Evolutionary conservation across 2,113 vertebrate species (phyloP).

Genomic region (Ptyas mucosa): DNA sequence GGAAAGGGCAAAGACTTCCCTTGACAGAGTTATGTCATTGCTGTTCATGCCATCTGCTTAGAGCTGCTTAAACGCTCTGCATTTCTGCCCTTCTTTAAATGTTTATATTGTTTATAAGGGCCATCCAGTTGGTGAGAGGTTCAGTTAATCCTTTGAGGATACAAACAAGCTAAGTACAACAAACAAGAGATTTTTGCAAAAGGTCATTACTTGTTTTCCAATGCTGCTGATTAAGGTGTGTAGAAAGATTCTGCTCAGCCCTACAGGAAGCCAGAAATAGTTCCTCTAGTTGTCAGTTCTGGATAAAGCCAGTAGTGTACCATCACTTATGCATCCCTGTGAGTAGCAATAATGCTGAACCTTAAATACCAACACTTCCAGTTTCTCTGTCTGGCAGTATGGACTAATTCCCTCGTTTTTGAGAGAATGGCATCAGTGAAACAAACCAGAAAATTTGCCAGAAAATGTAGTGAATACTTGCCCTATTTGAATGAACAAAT

Average conservation of each 20-base stretch:
- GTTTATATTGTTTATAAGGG: background rate
- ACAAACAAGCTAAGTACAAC: slow-evolving; percentile 14
- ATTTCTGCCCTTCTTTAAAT: slow-evolving; percentile 10
- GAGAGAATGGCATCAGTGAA: background rate
- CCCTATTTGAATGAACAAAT: background rate
- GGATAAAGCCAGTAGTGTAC: background rate
- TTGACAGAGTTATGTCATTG: background rate
- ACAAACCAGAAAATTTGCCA: background rate
- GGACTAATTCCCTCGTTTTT: background rate
- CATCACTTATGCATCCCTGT: background rate
- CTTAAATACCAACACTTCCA: background rate
- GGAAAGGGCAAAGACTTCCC: background rate
- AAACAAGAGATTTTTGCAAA: slow-evolving; percentile 7
- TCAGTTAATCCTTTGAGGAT: slow-evolving; percentile 8
- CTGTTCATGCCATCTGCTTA: background rate
- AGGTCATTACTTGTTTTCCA: slow-evolving; percentile 34
- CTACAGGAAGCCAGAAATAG: background rate
- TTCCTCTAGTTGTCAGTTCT: background rate
- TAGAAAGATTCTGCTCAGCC: background rate
- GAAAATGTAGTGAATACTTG: background rate
- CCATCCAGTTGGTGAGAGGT: background rate
- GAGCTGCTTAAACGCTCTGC: background rate
- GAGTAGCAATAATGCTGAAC: background rate
- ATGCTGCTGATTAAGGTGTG: slow-evolving; percentile 13
- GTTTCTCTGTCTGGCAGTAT: background rate